phyloP scores from a whole-genome alignment of 2,888 invertebrate species.

The Cephus rjabovi region DNA sequence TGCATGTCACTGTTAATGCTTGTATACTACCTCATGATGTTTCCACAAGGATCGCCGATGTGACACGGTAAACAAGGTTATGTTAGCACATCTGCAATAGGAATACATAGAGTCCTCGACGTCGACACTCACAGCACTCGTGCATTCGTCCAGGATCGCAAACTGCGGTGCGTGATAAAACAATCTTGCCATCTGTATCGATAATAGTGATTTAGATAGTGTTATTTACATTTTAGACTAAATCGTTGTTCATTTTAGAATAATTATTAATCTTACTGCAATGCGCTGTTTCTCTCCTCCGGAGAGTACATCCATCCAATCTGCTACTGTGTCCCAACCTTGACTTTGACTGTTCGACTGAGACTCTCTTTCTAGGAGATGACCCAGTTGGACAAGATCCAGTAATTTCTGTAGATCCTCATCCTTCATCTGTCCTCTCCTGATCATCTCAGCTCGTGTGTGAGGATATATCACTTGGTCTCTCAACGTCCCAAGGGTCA shows the following conservation, averaged over 20 bases:
- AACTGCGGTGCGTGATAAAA: slow-evolving; percentile 99
- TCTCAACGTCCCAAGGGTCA: slow-evolving; percentile 94
- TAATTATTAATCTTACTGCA: slow-evolving; percentile 73
- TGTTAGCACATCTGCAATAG: slow-evolving; percentile 86
- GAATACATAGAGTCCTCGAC: slow-evolving; percentile 98
- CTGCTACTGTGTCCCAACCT: slow-evolving; percentile 92
- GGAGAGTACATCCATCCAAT: slow-evolving; percentile 98
- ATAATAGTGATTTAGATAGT: slow-evolving; percentile 11
- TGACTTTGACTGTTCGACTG: slow-evolving; percentile 35
- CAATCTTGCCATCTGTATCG: slow-evolving; percentile 87
- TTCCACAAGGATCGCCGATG: slow-evolving; percentile 98
- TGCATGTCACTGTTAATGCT: slow-evolving; percentile 3
- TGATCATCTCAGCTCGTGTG: slow-evolving; percentile 84
- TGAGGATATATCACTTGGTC: slow-evolving; percentile 98
- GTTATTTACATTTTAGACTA: background rate
- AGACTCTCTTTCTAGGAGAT: slow-evolving; percentile 86
- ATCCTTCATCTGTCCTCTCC: slow-evolving; percentile 80
- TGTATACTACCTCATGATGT: slow-evolving; percentile 83
- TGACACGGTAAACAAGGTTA: slow-evolving; percentile 96
- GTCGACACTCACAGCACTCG: slow-evolving; percentile 98
- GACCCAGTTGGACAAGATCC: slow-evolving; percentile 85
- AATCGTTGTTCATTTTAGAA: background rate
- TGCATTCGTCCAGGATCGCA: slow-evolving; percentile 98
- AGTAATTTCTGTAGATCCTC: slow-evolving; percentile 81
- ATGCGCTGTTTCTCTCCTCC: slow-evolving; percentile 99